Base-by-base conservation (phyloP, 1,140 invertebrate species). In the Solenopsis fugax region DNA sequence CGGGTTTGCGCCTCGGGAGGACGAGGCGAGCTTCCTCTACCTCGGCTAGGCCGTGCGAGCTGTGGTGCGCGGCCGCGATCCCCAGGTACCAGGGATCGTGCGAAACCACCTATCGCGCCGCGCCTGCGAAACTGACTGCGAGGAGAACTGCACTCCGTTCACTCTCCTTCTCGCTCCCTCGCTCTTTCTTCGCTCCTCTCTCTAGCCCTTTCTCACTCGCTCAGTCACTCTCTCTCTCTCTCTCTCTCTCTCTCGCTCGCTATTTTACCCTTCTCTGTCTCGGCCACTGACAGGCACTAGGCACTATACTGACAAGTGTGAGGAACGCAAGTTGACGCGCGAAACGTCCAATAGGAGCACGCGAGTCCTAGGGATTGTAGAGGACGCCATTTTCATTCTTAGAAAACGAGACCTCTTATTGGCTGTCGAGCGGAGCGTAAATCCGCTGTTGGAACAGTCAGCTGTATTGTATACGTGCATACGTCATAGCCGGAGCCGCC, bases 91-190 rank as follows among this genome's bases (percentile, higher is more conserved):
- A n/a, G n/a, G 72, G 54, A 75, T 12, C n/a, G 54, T 75, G n/a
- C 37, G n/a, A n/a, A 56, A 21, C 21, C 41, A 24, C 65, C 41
- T 69, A 58, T 75, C 54, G 37, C 72, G 72, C 72, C 72, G 72
- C 72, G 72, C 72, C 72, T 75, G 37, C 37, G 41, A 54, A 73
- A 75, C 37, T 37, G 29, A 60, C n/a, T 24, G 54, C 54, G 72
- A 37, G 16, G 54, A 29, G 18, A 12, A 29, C 29, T 24, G n/a
- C 54, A 5, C 16, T 58, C 52, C 34, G 12, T 24, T 58, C 52
- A 12, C 34, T 37, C n/a, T 73, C 52, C 9, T 41, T 56, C 48
- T 73, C 24, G n/a, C 48, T 50, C 50, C 29, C 29, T 56, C 29
- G 18, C 34, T n/a, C 18, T 18, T 21, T 16, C 29, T 3, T 29